Conservation (phyloP, 2,888 invertebrate species). For the Andrena trimmerana region DNA sequence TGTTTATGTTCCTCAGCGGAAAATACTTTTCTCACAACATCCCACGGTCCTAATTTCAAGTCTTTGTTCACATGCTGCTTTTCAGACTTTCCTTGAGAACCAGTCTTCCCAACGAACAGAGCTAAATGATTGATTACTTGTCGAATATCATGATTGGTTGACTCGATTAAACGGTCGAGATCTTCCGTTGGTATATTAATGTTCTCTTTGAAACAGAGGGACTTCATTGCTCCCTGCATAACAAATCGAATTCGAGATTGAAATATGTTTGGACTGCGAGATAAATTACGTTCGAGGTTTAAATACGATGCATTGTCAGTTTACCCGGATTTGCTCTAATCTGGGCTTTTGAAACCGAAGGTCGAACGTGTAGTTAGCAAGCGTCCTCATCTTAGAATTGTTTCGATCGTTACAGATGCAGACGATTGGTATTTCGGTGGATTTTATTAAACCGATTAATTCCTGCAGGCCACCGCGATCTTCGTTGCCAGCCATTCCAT, state of each 20-base stretch:
- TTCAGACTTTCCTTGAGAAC: slow-evolving; percentile 43
- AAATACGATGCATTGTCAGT: slow-evolving; percentile 1
- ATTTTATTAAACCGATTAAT: slow-evolving; percentile 95
- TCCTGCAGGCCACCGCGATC: slow-evolving; percentile 99
- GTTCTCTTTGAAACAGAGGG: slow-evolving; percentile 96
- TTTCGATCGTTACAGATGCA: slow-evolving; percentile 99
- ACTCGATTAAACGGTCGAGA: slow-evolving; percentile 92
- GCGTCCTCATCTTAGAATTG: slow-evolving; percentile 96
- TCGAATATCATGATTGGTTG: slow-evolving; percentile 96
- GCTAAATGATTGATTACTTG: slow-evolving; percentile 97
- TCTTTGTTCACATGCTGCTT: slow-evolving; percentile 89
- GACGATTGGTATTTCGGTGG: slow-evolving; percentile 94
- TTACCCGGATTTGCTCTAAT: slow-evolving; percentile 95
- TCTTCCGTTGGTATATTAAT: slow-evolving; percentile 92
- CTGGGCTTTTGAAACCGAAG: slow-evolving; percentile 94
- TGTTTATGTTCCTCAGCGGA: slow-evolving; percentile 91
- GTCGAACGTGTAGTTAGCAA: slow-evolving; percentile 98
- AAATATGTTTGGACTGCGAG: neutral
- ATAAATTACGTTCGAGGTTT: slow-evolving; percentile 1
- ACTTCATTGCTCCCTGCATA: slow-evolving; percentile 93
- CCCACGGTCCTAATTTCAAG: slow-evolving; percentile 96
- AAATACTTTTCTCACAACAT: slow-evolving; percentile 96
- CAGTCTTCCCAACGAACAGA: slow-evolving; percentile 88
- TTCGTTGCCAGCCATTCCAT: slow-evolving; percentile 99
- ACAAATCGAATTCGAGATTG: neutral